Base-by-base conservation (phyloP, 2,113 vertebrate species). In the Phoxinus phoxinus region DNA sequence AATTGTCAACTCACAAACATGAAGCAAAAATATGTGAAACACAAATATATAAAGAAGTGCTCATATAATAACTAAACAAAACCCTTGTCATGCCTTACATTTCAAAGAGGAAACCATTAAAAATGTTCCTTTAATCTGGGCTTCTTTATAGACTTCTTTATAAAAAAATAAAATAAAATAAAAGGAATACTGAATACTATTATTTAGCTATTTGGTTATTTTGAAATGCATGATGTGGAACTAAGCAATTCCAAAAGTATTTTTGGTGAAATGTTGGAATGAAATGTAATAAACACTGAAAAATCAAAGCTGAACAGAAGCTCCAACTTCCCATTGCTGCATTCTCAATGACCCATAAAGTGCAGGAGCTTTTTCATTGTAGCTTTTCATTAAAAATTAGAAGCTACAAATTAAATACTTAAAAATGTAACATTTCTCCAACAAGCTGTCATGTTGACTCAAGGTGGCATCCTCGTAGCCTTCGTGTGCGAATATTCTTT, bases 291-390 rank as follows among this genome's bases (percentile, higher is more conserved):
- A 56, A 56, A 56, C 51, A 56, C 48, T 15, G 46, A 58, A 27
- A 83, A 67, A 30, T 67, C 6, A 58, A n/a, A 85, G 59, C 25
- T 53, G 25, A 44, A 10, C 10, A 6, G 59, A 78, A 71, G 44
- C 27, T 12, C 37, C 51, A 65, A 48, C 27, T 23, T 74, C 56
- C n/a, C 23, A 32, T 58, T 19, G 72, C 17, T 17, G 6, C n/a
- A 21, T 84, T 69, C 15, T 79, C 75, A 61, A 35, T 65, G 81
- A 79, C 89, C 83, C 74, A 87, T 88, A 77, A 81, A 61, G 75
- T 81, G 89, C 73, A 53, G 61, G 58, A 71, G 27, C 37, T n/a
- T n/a, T n/a, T n/a, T n/a, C n/a, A n/a, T n/a, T n/a, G n/a, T n/a
- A n/a, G n/a, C n/a, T n/a, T n/a, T n/a, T 13, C 17, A 69, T 17